Evolutionary conservation across 1,140 invertebrate species (phyloP), one percentile per base, ranked within the genome.

Genomic region (Cepaea nemoralis): DNA sequence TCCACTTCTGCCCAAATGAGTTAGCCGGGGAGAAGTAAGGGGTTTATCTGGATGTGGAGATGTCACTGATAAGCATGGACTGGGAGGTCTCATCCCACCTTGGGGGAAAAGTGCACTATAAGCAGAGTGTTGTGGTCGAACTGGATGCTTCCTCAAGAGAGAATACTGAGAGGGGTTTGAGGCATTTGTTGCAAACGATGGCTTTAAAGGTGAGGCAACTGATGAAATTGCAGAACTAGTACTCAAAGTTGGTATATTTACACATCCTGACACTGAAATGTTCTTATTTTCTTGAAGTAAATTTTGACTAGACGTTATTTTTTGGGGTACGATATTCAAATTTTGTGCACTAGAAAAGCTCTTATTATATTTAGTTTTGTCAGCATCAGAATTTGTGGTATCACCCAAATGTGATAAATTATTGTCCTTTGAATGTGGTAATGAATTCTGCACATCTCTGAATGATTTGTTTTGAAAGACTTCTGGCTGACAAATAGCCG

Each of bases 41-140:
- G 80, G 31, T n/a, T 48, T 35, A 71, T 40, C 50, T 35, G 50
- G 70, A 35, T 19, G 66, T 35, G 42, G 35, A 50, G 77, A 42
- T 37, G 37, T 10, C 27, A 19, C 50, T 19, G 75, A 63, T 27
- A 37, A 48, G 6, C 33, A 50, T 39, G 66, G 78, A 48, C 42
- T 50, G 33, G 67, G 66, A 71, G 78, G 59, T n/a, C 35, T 71
- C 22, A 33, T 67, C 24, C 78, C 78, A 50, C 78, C 69, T 5
- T 71, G 66, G 27, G 78, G 78, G 39, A 80, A 80, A 0, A 80
- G 39, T 27, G 69, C 69, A 73, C 35, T 73, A 42, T 80, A 73
- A 35, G 78, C 78, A 24, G 78, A 80, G 14, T 77, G 14, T 39
- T 35, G 3, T 33, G 27, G 48, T 22, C 40, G 35, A 16, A 35